Base-by-base conservation (phyloP, 1,140 invertebrate genomes). In the Eumeta japonica region DNA sequence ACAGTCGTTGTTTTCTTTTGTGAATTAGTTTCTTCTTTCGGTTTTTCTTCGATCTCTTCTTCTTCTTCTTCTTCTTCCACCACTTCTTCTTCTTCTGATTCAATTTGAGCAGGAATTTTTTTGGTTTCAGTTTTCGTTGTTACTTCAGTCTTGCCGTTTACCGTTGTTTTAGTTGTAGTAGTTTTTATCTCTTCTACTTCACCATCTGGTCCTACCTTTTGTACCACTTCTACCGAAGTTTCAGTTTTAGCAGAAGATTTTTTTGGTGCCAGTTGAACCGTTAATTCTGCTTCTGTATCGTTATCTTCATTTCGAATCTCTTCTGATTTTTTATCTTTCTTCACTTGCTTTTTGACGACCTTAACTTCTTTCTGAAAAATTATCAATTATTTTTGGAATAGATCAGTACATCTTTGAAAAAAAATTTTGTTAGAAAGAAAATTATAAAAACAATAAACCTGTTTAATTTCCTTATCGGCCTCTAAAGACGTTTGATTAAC, bases 221-320 rank as follows among this genome's bases (percentile, higher is more conserved):
- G 66, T n/a, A 46, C 45, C 28, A 71, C 58, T 49, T 71, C 64
- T n/a, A 74, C 66, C 44, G 60, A 60, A 19, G 66, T 74, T 47
- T 74, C 68, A 35, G 62, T 67, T 45, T 61, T 71, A 3, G 62
- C 63, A 35, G 56, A 58, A 16, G 62, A 58, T 44, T 70, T 68
- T 42, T 71, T 74, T 3, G 59, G 39, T 12, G 70, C 62, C 32
- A 74, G 35, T 43, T 64, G 70, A 4, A 74, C 50, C 16, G 58
- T 56, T 27, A 67, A 20, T 35, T 60, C 62, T 29, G 62, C 55
- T 45, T 74, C 65, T 16, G 28, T 10, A 35, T 38, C 24, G 45
- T 46, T 43, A 19, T 67, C 55, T 28, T 60, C 63, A 52, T 51
- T 45, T 43, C 51, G 42, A 3, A 16, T 28, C 14, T 43, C 29